phyloP scores from a whole-genome alignment of 1,140 invertebrate genomes.

The Hycleus cichorii region DNA sequence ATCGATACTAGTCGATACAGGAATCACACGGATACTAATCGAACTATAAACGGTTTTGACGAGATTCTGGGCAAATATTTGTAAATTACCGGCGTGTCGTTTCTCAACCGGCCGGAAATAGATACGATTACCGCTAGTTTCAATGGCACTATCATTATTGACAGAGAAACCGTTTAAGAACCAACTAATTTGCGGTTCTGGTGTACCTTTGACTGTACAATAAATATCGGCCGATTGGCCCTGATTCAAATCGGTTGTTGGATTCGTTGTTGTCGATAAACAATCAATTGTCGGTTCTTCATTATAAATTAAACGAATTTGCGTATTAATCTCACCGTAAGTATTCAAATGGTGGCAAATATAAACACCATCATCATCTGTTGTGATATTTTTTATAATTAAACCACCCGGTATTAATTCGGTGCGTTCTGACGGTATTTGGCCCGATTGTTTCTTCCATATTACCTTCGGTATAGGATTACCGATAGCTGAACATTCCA shows the following conservation, averaged over 20 bases:
- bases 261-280: conserved; percentile 50
- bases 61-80: conserved; percentile 80
- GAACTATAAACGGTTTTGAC: conserved; percentile 61
- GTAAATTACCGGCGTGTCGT: conserved; percentile 77
- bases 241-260: conserved; percentile 53
- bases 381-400: conserved; percentile 52
- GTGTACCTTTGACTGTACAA: conserved; percentile 57
- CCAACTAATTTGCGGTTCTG: conserved; percentile 70
- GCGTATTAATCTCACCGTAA: conserved; percentile 42
- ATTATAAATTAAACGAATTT: conserved; percentile 45
- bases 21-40: conserved; percentile 62
- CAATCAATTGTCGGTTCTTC: conserved; percentile 55
- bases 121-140: conserved; percentile 39
- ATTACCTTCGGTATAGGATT: conserved; percentile 50
- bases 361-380: conserved; percentile 62
- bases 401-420: conserved; percentile 51
- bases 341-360: conserved; percentile 54
- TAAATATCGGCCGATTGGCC: conserved; percentile 56
- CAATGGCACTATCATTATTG: conserved; percentile 47
- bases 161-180: conserved; percentile 71
- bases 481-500: conserved; percentile 57
- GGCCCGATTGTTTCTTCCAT: conserved; percentile 49
- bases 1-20: conserved; percentile 36
- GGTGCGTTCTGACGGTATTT: conserved; percentile 39
- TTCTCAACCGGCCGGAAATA: conserved; percentile 63